A percentile compares a stretch with the other conserved stretches of the same genome.
Evolutionary conservation across 2,113 vertebrate genomes (phyloP).

Genomic region (Euleptes europaea): DNA sequence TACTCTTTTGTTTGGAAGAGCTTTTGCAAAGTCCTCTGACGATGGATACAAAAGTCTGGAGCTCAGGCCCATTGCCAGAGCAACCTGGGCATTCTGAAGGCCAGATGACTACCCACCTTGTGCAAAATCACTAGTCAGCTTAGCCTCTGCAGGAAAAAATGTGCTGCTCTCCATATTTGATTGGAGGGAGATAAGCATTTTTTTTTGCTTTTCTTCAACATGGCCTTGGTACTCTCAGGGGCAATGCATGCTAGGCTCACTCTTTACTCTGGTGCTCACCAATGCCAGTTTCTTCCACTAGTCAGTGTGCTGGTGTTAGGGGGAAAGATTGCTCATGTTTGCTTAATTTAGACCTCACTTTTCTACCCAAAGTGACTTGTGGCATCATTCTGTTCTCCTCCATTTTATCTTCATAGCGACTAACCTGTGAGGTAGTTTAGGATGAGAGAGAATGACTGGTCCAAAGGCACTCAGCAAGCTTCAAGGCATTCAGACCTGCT

Average conservation of each 20-base stretch:
- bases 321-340: background rate
- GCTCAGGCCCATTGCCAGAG: background rate
- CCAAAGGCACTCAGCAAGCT: too few species aligned
- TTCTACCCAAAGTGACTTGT: too few species aligned
- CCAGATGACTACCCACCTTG: background rate
- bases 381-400: too few species aligned
- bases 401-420: too few species aligned
- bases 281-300: background rate
- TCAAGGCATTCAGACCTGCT: too few species aligned
- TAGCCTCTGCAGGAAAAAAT: background rate
- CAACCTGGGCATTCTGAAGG: too few species aligned
- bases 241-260: background rate
- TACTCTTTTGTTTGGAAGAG: background rate
- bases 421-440: too few species aligned
- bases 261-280: background rate
- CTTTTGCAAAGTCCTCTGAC: background rate
- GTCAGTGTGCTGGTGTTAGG: background rate
- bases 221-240: background rate
- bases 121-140: background rate
- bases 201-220: background rate
- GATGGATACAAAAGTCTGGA: background rate
- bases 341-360: too few species aligned
- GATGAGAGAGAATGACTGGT: too few species aligned
- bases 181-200: background rate
- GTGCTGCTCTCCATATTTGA: background rate